Base-by-base conservation (phyloP, 1,140 invertebrate species). In the Ditylenchus dipsaci region DNA sequence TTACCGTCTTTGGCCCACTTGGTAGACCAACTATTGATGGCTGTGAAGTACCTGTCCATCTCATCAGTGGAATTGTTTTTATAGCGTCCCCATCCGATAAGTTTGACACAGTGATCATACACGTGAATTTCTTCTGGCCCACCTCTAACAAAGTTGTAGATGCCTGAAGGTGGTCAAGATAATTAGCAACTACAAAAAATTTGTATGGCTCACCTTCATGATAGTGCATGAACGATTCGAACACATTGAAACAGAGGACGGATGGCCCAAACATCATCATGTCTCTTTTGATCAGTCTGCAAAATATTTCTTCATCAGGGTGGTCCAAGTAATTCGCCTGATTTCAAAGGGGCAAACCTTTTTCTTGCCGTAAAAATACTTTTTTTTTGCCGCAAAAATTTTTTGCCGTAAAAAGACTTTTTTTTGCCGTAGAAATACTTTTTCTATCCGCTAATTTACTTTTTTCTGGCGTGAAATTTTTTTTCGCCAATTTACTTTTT, bases 171-270 rank as follows among this genome's bases (percentile, higher is more conserved):
- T 63, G 19, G 19, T 61, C 3, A 30, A 21, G n/a, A 61, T 26
- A 61, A 65, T 57, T 65, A 13, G 38, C n/a, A n/a, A n/a, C n/a
- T n/a, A n/a, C n/a, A n/a, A n/a, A 0, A 59, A 19, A 27, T 68
- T 19, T 45, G 33, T 17, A 29, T 21, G 33, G 33, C 17, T 19
- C 5, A 67, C 68, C 68, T 19, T 70, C 68, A 23, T 70, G 56
- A 38, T 65, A 70, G 65, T 70, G 68, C 68, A 70, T 67, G 57
- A 70, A 70, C 19, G 53, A 33, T 65, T 70, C 68, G 45, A 59
- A 70, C 19, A 70, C 68, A 23, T 61, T 70, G 56, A 70, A 70
- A 19, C 68, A 70, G 17, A 70, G 67, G 56, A 70, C 60, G 15
- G 64, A 53, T 38, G 33, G 26, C n/a, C 33, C 33, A 57, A 53